Evolutionary conservation across 2,797 vertebrate genomes (phyloP).

Genomic region (Hyperoplus lanceolatus): DNA sequence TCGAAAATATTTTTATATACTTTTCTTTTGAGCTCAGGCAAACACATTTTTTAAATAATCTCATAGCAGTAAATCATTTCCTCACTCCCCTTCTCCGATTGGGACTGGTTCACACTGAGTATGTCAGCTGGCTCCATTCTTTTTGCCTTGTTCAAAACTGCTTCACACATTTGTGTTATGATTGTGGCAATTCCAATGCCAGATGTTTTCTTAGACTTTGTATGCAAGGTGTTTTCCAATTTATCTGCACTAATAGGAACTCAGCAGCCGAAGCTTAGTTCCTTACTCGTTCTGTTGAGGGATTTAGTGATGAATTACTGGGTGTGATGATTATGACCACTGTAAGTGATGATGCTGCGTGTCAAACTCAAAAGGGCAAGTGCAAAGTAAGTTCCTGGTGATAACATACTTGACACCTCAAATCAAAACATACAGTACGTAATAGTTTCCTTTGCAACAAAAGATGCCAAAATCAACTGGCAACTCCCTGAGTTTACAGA

Average conservation of each 20-base stretch:
- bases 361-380: slow-evolving; percentile 57
- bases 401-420: slow-evolving; percentile 65
- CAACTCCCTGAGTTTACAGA: slow-evolving; percentile 55
- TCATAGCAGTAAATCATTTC: slow-evolving; percentile 16
- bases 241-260: slow-evolving; percentile 25
- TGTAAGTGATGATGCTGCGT: slow-evolving; percentile 42
- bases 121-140: not conserved
- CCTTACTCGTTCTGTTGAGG: slow-evolving; percentile 48
- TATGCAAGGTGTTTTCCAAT: slow-evolving; percentile 5
- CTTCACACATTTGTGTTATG: slow-evolving; percentile 17
- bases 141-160: slow-evolving; percentile 29
- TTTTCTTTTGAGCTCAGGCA: slow-evolving; percentile 49
- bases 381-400: slow-evolving; percentile 55
- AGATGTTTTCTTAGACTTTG: slow-evolving; percentile 18
- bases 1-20: slow-evolving; percentile 25
- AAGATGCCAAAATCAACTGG: slow-evolving; percentile 46
- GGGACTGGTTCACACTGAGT: slow-evolving; percentile 8
- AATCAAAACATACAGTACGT: slow-evolving; percentile 67
- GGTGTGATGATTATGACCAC: slow-evolving; percentile 56
- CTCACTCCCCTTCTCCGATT: slow-evolving; percentile 7
- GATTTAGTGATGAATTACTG: slow-evolving; percentile 51
- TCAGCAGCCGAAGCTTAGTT: slow-evolving; percentile 21
- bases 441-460: slow-evolving; percentile 55
- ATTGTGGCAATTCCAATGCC: slow-evolving; percentile 8
- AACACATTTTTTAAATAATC: slow-evolving; percentile 50